These are phyloP conservation scores for Bursaphelenchus okinawaensis DNA, from an alignment of 2,888 invertebrate species.

Conservation along the genomic window DNA sequence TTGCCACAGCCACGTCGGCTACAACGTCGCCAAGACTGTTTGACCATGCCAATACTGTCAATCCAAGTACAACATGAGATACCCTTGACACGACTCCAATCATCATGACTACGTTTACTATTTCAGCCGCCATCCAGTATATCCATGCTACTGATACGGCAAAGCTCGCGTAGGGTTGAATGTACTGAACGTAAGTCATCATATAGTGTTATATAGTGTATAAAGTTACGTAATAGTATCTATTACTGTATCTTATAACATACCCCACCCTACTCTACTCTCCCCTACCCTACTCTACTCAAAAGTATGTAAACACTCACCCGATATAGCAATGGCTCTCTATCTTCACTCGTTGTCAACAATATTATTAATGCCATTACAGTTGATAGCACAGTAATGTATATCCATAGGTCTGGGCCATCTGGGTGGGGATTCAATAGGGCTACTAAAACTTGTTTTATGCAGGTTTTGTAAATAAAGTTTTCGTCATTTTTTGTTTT, in stretches of 20 bases:
- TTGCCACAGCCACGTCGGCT: slow-evolving; percentile 65
- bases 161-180: slow-evolving; percentile 63
- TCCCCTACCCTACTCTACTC: no score
- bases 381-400: slow-evolving; percentile 28
- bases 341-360: slow-evolving; percentile 31
- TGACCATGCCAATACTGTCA: slow-evolving; percentile 68
- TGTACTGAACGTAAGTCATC: slow-evolving; percentile 29
- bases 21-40: slow-evolving; percentile 67
- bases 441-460: slow-evolving; percentile 60
- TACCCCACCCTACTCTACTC: no score
- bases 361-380: slow-evolving; percentile 30
- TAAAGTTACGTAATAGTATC: no score
- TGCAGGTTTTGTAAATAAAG: not conserved
- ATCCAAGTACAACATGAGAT: slow-evolving; percentile 62
- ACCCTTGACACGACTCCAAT: slow-evolving; percentile 63
- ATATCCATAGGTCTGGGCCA: slow-evolving; percentile 35
- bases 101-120: slow-evolving; percentile 61
- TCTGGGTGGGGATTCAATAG: slow-evolving; percentile 62
- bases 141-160: slow-evolving; percentile 65
- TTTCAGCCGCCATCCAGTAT: slow-evolving; percentile 66
- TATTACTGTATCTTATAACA: no score
- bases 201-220: no score
- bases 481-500: not conserved
- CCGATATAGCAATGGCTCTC: no score
- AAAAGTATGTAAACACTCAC: no score